Base-by-base conservation (phyloP, 2,888 invertebrate genomes). In the Odontothrips loti region DNA sequence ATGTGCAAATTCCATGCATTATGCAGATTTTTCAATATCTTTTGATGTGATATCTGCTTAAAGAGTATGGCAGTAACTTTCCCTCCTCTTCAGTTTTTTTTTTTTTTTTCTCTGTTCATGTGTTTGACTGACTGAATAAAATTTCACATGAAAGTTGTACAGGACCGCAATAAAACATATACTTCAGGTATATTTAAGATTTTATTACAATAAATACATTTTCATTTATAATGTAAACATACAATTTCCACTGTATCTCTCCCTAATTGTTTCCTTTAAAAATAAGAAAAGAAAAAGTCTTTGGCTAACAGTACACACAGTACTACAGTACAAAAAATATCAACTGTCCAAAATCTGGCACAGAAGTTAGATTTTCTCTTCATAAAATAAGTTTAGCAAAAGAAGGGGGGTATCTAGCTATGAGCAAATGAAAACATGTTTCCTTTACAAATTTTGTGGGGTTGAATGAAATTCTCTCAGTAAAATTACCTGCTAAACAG, bases 171-270 rank as follows among this genome's bases (percentile, higher is more conserved):
- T 58, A 58, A 58, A 58, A 58, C n/a, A 20, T n/a, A 58, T 17
- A 58, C 58, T 58, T 58, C 17, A 58, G 11, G 20, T 58, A 27
- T 12, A 75, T 27, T 11, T 75, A 9, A 27, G 4, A 12, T 27
- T 75, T 75, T 75, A 75, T 75, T 75, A 75, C 27, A 75, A 75
- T 75, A 75, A 75, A 75, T 75, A 75, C 68, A 75, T 75, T 75
- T 75, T 12, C 68, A 27, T 27, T 75, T 75, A 75, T 27, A 75
- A 75, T 27, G 68, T 75, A 27, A 9, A 75, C 27, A 75, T 1
- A 27, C 68, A 27, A 20, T 58, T 51, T 11, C 20, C 20, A 58
- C 17, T 43, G 34, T 43, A 43, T 43, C 34, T 43, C 34, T 43
- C 34, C 34, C 34, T 6, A 6, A 43, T 75, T 23, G 9, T 23